phyloP scores from a whole-genome alignment of 1,140 invertebrate species.

The Hylyphantes graminicola region DNA sequence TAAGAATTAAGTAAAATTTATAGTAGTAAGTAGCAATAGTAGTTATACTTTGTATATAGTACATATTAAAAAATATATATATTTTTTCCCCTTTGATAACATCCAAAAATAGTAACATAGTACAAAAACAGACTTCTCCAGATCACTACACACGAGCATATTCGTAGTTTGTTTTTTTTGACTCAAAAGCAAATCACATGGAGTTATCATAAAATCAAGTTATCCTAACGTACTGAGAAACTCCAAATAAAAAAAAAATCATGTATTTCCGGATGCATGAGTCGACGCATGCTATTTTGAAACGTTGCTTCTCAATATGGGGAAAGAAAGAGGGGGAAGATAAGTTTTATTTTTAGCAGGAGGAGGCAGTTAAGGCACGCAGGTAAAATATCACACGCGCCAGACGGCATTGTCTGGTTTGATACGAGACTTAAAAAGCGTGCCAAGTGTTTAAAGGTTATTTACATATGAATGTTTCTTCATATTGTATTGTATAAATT shows the following conservation, averaged over 20 bases:
- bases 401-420: slow-evolving; percentile 47
- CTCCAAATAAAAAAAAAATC: slow-evolving; percentile 26
- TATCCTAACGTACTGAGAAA: too few relatives aligned
- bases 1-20: too few relatives aligned
- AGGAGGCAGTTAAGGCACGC: slow-evolving; percentile 12
- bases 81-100: too few relatives aligned
- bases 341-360: slow-evolving; percentile 25
- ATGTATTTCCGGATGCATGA: slow-evolving; percentile 24
- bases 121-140: too few relatives aligned
- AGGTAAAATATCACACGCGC: slow-evolving; percentile 15
- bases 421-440: background rate
- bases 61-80: too few relatives aligned
- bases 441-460: slow-evolving; percentile 21
- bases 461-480: too few relatives aligned
- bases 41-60: too few relatives aligned
- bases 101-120: background rate
- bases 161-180: too few relatives aligned
- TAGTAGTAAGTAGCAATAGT: too few relatives aligned
- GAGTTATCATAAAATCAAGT: too few relatives aligned
- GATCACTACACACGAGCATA: too few relatives aligned
- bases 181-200: background rate
- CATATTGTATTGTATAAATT: too few relatives aligned
- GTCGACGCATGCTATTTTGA: slow-evolving; percentile 16
- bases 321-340: slow-evolving; percentile 7
- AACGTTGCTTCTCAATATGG: slow-evolving; percentile 5